A percentile compares a stretch with the other conserved stretches of the same genome.
These are phyloP conservation scores for Proisotoma minuta DNA, from an alignment of 2,888 invertebrate species.

Conservation along the genomic window DNA sequence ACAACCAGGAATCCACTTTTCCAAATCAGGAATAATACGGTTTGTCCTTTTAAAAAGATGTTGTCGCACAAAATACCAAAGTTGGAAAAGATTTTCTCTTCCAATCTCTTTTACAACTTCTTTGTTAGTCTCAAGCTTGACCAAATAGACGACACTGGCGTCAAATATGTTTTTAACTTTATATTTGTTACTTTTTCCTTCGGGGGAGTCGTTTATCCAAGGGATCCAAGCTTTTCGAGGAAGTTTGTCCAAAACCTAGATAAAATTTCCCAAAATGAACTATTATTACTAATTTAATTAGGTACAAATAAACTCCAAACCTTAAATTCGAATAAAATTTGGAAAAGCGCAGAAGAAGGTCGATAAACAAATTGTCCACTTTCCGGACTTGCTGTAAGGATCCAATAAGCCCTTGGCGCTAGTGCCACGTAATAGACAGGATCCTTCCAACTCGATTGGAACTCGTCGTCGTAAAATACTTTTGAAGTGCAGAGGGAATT, in stretches of 20 bases:
- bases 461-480: constrained; percentile 28
- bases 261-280: neutral
- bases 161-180: constrained; percentile 50
- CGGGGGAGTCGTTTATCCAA: constrained; percentile 50
- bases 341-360: constrained; percentile 61
- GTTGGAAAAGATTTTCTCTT: constrained; percentile 57
- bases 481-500: constrained; percentile 15
- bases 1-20: constrained; percentile 73
- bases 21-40: constrained; percentile 66
- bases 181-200: constrained; percentile 8
- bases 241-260: constrained; percentile 55
- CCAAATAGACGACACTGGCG: constrained; percentile 59
- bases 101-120: constrained; percentile 41
- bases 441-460: constrained; percentile 16
- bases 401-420: constrained; percentile 11
- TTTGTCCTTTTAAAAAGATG: constrained; percentile 59
- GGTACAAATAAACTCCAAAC: constrained; percentile 46
- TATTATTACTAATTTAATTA: neutral
- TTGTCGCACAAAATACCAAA: constrained; percentile 68
- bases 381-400: constrained; percentile 49
- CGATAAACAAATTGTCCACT: constrained; percentile 57
- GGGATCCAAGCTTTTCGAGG: constrained; percentile 65
- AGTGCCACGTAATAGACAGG: constrained; percentile 19
- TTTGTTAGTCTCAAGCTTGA: constrained; percentile 62
- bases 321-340: constrained; percentile 63